Evolutionary conservation across 2,888 invertebrate species (phyloP), one percentile per base, ranked within the genome.

Genomic region (Teinopalpus imperialis): DNA sequence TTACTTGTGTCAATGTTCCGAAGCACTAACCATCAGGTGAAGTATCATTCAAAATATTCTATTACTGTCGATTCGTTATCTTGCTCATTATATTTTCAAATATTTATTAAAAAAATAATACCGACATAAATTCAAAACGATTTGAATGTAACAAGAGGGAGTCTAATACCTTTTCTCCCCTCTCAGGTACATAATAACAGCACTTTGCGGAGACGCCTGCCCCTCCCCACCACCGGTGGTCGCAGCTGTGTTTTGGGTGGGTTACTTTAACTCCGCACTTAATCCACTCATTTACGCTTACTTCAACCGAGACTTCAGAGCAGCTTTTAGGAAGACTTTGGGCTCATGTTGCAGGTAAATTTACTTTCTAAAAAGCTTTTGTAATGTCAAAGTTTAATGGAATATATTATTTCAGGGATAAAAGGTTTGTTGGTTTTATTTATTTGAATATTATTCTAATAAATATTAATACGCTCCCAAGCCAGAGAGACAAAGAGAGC

Each of bases 221-320:
- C 92, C 93, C 29, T 95, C 94, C 44, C 97, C 98, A 0, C 93
- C 94, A 1, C 91, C 95, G 24, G 93, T 98, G 23, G 97, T 98
- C 32, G 95, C 96, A 0, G 92, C 94, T 3, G 94, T 98, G 21
- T 98, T 98, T 90, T 98, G 98, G 98, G 94, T 98, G 46, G 98
- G 98, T 20, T 99, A 99, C 90, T 97, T 97, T 90, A 98, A 98
- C 87, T 97, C 97, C 6, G 97, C 97, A 12, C 91, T 98, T 40
- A 99, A 99, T 82, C 98, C 98, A 1, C 92, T 98, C 60, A 97
- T 98, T 75, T 98, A 98, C 89, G 98, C 98, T 24, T 98, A 98
- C 87, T 98, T 98, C 91, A 98, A 98, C 83, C 91, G 98, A 43
- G 98, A 99, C 83, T 98, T 99, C 83, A 91, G 98, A 57, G 95